These are phyloP conservation scores for Cephus spinipes DNA, from an alignment of 2,888 invertebrate genomes.

Conservation along the genomic window DNA sequence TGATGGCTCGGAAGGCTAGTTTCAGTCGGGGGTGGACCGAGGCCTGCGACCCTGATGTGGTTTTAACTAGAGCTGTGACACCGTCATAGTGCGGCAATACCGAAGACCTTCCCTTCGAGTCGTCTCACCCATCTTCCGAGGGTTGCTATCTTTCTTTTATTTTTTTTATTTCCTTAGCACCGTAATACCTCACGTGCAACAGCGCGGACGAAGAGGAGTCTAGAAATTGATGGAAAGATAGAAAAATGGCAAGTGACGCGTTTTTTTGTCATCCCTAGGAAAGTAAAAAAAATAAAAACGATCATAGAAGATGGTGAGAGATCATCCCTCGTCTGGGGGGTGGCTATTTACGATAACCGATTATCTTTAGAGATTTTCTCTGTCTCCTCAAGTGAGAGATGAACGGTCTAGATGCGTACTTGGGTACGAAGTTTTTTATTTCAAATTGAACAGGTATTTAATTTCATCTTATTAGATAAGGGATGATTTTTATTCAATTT, in stretches of 20 bases:
- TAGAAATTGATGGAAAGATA: neutral
- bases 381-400: too few relatives aligned
- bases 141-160: neutral
- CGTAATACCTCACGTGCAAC: neutral
- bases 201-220: neutral
- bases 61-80: conserved; percentile 21
- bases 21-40: conserved; percentile 12
- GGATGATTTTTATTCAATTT: neutral
- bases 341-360: too few relatives aligned
- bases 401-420: neutral
- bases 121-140: neutral
- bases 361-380: too few relatives aligned
- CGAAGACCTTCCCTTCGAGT: neutral
- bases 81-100: conserved; percentile 3
- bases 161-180: neutral
- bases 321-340: neutral
- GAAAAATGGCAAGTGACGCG: neutral
- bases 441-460: neutral
- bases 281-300: neutral
- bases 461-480: conserved; percentile 5
- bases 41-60: conserved; percentile 21
- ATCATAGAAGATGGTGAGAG: neutral
- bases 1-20: conserved; percentile 3
- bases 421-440: neutral
- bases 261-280: neutral